Evolutionary conservation across 2,888 invertebrate species (phyloP), one percentile per base, ranked within the genome.

Genomic region (Platycnemis pennipes): DNA sequence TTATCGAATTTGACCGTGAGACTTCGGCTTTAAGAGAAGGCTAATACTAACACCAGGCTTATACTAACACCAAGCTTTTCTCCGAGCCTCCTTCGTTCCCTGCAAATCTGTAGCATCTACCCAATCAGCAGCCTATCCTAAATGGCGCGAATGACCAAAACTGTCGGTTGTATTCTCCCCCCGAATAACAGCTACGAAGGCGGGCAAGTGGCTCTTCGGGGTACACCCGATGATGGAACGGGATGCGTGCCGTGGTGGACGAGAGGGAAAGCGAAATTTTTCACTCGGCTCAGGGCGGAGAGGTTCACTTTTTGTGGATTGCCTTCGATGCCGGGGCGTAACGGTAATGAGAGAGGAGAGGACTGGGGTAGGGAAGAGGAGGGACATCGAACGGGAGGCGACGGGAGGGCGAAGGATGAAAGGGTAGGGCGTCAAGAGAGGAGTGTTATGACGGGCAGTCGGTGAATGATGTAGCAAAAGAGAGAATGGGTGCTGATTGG

Each of bases 301-400:
- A 31, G 31, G 37, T 77, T 77, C 77, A 37, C 37, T 77, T 77
- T 77, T 77, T 13, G 8, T 77, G 77, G 77, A 77, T 77, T 77
- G 77, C 77, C 77, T 77, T 77, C 77, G 77, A 37, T 37, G 77
- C 37, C 13, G 77, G 77, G 77, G 77, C 77, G 37, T 91, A 91
- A 56, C 37, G 91, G 91, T 19, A 63, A 44, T 63, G 56, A 91
- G 42, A 37, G 42, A 56, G 5, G 42, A 37, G 13, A 56, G 26
- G 49, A 26, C 13, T 31, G 42, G 42, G 26, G 16, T 11, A 44
- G 63, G n/a, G 63, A 13, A 42, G 42, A 7, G 31, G 86, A 44
- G 7, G 44, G 42, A 0, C 13, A 42, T 5, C 8, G 86, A 26
- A 2, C 8, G 26, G 1, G 63, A 63, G 63, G 19, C 11, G 53